Conservation (phyloP, 2,888 invertebrate genomes). For the Gandaritis pyraliata region DNA sequence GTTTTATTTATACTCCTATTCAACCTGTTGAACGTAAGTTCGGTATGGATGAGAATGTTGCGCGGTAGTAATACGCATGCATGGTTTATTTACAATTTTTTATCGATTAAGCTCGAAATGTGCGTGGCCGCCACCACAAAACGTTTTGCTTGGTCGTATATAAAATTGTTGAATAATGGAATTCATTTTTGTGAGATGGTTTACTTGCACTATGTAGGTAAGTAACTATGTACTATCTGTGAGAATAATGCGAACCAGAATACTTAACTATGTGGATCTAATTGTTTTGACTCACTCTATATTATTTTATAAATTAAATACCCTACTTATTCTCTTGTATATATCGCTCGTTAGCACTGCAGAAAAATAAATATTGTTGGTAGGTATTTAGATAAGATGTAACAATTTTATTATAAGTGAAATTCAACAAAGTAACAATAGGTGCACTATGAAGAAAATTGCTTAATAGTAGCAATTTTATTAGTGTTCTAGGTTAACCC, state of each 20-base stretch:
- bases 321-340: too few relatives aligned
- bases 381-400: too few relatives aligned
- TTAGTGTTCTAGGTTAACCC: conserved; percentile 16
- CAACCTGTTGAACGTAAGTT: too few relatives aligned
- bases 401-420: too few relatives aligned
- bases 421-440: too few relatives aligned
- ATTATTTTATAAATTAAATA: too few relatives aligned
- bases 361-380: too few relatives aligned
- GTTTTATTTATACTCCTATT: too few relatives aligned
- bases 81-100: conserved; percentile 52
- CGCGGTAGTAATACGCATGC: not conserved
- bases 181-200: not conserved
- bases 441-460: not conserved
- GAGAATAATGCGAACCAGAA: not conserved
- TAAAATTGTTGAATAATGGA: conserved; percentile 48
- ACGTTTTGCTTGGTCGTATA: conserved; percentile 53
- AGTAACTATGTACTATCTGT: too few relatives aligned
- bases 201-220: too few relatives aligned
- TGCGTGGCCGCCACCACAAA: conserved; percentile 80
- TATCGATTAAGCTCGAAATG: conserved; percentile 55
- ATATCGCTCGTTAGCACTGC: not conserved
- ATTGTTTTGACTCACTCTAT: not conserved
- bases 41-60: not conserved
- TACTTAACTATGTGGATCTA: not conserved
- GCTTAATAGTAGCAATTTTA: not conserved